Percentiles rank a stretch among this genome's conserved stretches.
Conservation (phyloP, 2,113 vertebrate species). For the Pseudorectes ferrugineus region DNA sequence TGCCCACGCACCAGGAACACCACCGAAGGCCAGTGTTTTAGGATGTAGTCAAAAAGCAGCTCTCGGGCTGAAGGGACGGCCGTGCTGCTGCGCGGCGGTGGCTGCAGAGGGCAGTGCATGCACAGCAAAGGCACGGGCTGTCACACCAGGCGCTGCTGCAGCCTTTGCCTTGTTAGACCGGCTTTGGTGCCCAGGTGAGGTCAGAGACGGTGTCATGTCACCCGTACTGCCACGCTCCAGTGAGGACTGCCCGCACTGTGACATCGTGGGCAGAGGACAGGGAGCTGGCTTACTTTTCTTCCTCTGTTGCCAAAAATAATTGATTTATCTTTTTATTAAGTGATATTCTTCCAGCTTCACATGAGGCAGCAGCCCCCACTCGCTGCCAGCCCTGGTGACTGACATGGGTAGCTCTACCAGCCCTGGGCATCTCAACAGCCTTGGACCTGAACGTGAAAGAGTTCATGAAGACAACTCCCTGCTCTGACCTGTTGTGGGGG, state of each 20-base stretch:
- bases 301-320: neutral
- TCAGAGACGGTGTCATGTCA: accelerated
- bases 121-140: neutral
- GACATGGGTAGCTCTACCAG: neutral
- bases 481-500: neutral
- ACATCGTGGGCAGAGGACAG: neutral
- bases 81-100: neutral
- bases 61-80: accelerated
- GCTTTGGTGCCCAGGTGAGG: neutral
- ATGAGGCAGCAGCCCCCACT: neutral
- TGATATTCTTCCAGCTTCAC: neutral
- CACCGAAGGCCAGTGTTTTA: accelerated
- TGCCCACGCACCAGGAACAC: neutral
- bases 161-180: accelerated
- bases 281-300: neutral
- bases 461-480: neutral
- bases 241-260: no score
- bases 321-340: neutral
- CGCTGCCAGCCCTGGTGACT: neutral
- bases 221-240: neutral
- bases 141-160: accelerated
- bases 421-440: neutral
- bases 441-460: neutral
- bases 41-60: accelerated
- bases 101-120: neutral